Conservation (phyloP, 2,113 vertebrate species). For the Heterotis niloticus region DNA sequence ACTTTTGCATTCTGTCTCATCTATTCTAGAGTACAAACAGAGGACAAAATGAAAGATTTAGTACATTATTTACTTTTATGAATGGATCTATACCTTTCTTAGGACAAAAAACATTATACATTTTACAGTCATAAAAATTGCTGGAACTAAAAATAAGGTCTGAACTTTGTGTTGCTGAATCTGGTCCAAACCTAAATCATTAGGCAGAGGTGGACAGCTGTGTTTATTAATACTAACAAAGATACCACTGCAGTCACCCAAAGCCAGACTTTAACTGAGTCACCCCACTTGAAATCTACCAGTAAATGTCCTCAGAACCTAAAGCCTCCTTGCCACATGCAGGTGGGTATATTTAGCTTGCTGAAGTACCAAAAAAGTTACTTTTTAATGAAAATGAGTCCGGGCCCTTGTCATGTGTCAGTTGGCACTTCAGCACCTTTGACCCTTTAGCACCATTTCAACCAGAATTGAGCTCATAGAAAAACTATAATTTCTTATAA, state of each 20-base stretch:
- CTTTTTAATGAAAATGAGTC: no score
- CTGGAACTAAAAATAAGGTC: constrained; percentile 11
- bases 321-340: no score
- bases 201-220: background rate
- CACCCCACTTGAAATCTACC: background rate
- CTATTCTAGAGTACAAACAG: background rate
- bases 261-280: background rate
- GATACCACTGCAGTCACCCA: background rate
- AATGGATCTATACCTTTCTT: constrained; percentile 5
- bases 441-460: no score
- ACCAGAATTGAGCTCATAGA: no score
- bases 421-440: no score
- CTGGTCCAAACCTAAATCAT: background rate
- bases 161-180: background rate
- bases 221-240: background rate
- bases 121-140: background rate
- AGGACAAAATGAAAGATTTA: background rate
- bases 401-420: no score
- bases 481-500: no score
- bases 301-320: no score
- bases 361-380: no score
- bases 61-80: constrained; percentile 3
- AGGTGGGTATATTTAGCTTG: no score
- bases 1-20: constrained; percentile 28
- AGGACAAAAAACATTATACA: background rate